Conservation (phyloP, 2,113 vertebrate genomes). For the Antigone vipio region DNA sequence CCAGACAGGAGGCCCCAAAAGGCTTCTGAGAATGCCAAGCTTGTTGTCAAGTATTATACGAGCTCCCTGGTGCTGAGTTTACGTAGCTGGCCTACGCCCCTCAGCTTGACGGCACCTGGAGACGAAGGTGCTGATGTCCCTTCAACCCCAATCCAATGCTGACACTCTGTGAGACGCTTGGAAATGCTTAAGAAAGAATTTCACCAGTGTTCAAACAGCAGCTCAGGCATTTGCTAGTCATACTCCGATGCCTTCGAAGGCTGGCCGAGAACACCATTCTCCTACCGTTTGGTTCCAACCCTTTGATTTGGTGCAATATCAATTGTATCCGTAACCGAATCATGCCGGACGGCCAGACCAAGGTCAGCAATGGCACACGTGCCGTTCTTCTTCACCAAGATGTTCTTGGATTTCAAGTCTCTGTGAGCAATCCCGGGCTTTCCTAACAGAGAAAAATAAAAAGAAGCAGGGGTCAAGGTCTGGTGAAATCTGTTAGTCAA, state of each 20-base stretch:
- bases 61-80: not conserved
- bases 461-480: not conserved
- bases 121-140: not conserved
- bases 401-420: constrained; percentile 98
- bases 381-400: constrained; percentile 96
- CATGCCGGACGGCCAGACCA: constrained; percentile 94
- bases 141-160: not conserved
- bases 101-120: not conserved
- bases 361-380: constrained; percentile 96
- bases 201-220: not conserved
- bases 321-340: constrained; percentile 94
- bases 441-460: constrained; percentile 71
- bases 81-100: not conserved
- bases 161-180: not conserved
- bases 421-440: constrained; percentile 98
- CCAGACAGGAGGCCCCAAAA: not conserved
- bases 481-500: not conserved
- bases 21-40: not conserved
- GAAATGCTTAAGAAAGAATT: not conserved
- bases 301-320: constrained; percentile 97
- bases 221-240: not conserved
- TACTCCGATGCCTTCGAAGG: rapidly evolving
- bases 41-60: rapidly evolving
- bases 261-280: not conserved
- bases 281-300: constrained; percentile 95